These are phyloP conservation scores for Clusia tigrina DNA, from an alignment of 2,888 invertebrate species.

Conservation along the genomic window DNA sequence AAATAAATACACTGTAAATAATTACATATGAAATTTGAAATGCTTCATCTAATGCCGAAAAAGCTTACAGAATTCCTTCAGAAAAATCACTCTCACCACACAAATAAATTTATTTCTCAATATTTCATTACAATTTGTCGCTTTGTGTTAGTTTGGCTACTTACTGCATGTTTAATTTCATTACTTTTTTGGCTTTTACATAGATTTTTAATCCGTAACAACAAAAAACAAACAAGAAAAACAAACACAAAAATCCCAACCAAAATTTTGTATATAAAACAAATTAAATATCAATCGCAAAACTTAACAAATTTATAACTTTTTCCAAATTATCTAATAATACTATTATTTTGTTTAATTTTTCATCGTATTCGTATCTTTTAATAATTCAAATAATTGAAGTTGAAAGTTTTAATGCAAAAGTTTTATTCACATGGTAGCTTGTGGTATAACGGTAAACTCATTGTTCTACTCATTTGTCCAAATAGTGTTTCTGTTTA, in stretches of 20 bases:
- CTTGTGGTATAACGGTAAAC: constrained; percentile 1
- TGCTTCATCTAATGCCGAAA: background rate
- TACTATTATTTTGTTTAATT: background rate
- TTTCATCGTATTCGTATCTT: background rate
- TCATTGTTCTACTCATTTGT: constrained; percentile 6
- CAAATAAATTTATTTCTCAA: too few relatives aligned
- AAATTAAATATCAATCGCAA: background rate
- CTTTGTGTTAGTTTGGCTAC: constrained; percentile 24
- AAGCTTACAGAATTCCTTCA: too few relatives aligned
- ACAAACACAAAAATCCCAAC: constrained; percentile 32
- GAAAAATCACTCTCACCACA: background rate
- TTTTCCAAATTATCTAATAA: background rate
- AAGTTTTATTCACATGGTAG: background rate
- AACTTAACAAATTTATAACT: background rate
- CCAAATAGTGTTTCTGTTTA: background rate
- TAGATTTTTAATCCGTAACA: constrained; percentile 9
- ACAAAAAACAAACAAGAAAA: constrained; percentile 19
- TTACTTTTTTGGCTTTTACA: constrained; percentile 1
- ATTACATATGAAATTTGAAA: background rate
- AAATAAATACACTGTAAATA: constrained; percentile 1
- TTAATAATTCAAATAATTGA: too few relatives aligned
- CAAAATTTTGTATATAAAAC: constrained; percentile 42
- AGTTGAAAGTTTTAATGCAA: background rate
- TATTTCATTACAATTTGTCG: too few relatives aligned
- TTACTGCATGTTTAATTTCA: constrained; percentile 26